Base-by-base conservation (phyloP, 2,113 vertebrate genomes). In the Chaetodon auriga region DNA sequence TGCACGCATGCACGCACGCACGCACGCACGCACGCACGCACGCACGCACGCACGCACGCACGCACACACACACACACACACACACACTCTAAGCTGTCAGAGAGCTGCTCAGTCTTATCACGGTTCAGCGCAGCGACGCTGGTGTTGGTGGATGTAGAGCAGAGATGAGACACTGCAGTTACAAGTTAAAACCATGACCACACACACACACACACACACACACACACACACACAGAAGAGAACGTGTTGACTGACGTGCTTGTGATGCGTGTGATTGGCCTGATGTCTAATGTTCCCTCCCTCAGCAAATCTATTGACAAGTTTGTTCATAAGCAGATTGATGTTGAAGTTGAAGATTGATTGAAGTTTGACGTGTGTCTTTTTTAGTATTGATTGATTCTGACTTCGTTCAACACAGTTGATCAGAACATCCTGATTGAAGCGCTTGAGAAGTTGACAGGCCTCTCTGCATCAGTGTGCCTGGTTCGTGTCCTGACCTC, bases 141-240 rank as follows among this genome's bases (percentile, higher is more conserved):
- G 69, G 73, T 83, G 87, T 65, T 75, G 19, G 64, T 15, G 0
- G 87, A 89, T 62, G 62, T 64, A 71, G 48, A 78, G 45, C 83
- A 89, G 80, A 69, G 36, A 62, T 3, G 3, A 46, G 45, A 45
- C 30, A 16, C 45, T 25, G 53, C 25, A 48, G 58, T 58, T 55
- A 36, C 43, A 73, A 54, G 60, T 66, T 55, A 71, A 55, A 49
- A 55, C 55, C 51, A 38, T 55, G 38, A 78, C 78, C 79, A 62
- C 68, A 63, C 58, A 69, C 58, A 69, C 55, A 63, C 68, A 49
- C 15, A 43, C 58, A 69, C 55, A 63, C 68, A 49, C 15, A 43
- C 58, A 69, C 55, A 63, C 68, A 49, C 15, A 43, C 58, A 69
- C 55, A 63, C n/a, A n/a, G n/a, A 58, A 49, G 21, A 43, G 16